Conservation (phyloP, 2,797 vertebrate genomes). For the Rhadinocentrus ornatus region DNA sequence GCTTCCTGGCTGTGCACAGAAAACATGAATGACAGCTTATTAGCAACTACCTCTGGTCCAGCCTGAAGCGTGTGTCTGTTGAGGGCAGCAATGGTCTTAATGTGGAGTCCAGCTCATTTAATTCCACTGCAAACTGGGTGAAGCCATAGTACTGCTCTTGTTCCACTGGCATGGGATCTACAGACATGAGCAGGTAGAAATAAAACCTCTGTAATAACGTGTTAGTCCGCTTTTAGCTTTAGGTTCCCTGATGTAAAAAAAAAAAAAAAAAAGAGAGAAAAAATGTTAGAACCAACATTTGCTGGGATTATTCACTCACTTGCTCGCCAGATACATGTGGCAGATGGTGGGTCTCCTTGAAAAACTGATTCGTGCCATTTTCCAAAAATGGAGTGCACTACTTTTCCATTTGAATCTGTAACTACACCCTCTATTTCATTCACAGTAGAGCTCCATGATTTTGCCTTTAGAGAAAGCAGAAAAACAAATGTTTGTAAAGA, state of each 20-base stretch:
- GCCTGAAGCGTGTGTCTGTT: conserved; percentile 95
- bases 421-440: conserved; percentile 94
- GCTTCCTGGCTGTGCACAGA: not conserved
- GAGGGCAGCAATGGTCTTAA: conserved; percentile 86
- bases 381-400: conserved; percentile 90
- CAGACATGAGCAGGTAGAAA: not conserved
- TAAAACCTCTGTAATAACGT: not conserved
- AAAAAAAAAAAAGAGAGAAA: not conserved
- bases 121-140: conserved; percentile 93
- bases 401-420: conserved; percentile 85
- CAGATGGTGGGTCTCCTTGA: conserved; percentile 87
- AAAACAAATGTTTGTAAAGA: not conserved
- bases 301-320: conserved; percentile 83
- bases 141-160: conserved; percentile 95
- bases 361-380: conserved; percentile 97
- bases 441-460: conserved; percentile 90
- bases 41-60: conserved; percentile 91
- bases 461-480: conserved; percentile 83
- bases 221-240: not conserved
- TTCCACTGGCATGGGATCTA: conserved; percentile 91
- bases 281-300: not conserved
- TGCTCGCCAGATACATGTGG: conserved; percentile 94
- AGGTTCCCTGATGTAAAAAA: not conserved
- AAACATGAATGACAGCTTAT: conserved; percentile 1
- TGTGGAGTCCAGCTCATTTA: conserved; percentile 90